Base-by-base conservation (phyloP, 2,797 vertebrate species). In the Siniperca undulata region DNA sequence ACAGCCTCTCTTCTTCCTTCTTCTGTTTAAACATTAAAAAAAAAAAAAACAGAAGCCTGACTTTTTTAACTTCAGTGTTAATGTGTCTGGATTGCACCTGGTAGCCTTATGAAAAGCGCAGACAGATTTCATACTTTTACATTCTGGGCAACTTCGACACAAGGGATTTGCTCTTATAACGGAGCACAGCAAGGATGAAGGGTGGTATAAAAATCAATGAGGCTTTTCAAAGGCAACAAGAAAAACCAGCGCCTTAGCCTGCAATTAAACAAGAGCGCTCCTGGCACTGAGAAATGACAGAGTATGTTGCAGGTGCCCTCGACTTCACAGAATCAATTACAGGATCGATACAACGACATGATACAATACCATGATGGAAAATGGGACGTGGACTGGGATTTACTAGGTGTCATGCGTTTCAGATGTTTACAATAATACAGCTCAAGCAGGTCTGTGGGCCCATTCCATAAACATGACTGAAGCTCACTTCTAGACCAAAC, bases 121-220 rank as follows among this genome's bases (percentile, higher is more conserved):
- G 91, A 93, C 92, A 93, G 89, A 89, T 92, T 93, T 90, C 88
- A 90, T 92, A 89, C 82, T 87, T 89, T 82, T 89, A 92, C 90
- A 93, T 92, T 92, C 86, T 68, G 67, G 81, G 91, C 84, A 88
- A 89, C 88, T 89, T 88, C 77, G 53, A 90, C 91, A 87, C 89
- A 36, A 86, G 92, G 90, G 93, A 91, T 93, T 94, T 92, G 86
- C 87, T 92, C 88, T 92, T 91, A 89, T 92, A 92, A 92, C 59
- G 70, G 85, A 88, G 87, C 88, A 91, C 77, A 88, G 91, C 82
- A 50, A 83, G 90, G 91, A 93, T 90, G 93, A 94, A 92, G 89
- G 90, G 88, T 87, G 88, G 86, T 89, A 87, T 91, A 93, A 93
- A 94, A 95, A 95, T 95, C 94, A 95, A 95, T 95, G 93, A 92